A percentile compares a stretch with the other conserved stretches of the same genome.
Evolutionary conservation across 2,797 vertebrate species (phyloP).

Genomic region (Graptemys geographica): DNA sequence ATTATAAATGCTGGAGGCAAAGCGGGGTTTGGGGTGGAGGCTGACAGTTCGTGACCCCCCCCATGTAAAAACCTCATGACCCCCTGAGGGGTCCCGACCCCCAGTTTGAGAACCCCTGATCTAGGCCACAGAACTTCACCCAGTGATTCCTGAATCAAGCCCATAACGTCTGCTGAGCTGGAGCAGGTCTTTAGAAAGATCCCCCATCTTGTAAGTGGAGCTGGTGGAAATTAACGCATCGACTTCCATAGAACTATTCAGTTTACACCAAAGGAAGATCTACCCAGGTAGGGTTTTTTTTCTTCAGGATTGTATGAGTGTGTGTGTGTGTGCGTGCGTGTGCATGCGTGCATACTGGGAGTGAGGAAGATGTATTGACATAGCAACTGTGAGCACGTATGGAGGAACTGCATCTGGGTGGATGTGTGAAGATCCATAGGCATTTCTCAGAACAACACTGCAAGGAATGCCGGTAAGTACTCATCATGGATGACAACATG

Average conservation of each 20-base stretch:
- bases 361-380: neutral
- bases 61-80: too few species aligned
- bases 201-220: neutral
- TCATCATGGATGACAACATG: neutral
- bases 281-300: neutral
- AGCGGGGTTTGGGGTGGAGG: too few species aligned
- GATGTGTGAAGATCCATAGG: neutral
- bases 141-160: neutral
- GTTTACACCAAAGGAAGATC: neutral
- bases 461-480: neutral
- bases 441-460: neutral
- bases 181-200: neutral
- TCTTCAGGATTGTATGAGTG: neutral
- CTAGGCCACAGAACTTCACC: neutral
- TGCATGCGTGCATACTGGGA: neutral
- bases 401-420: too few species aligned
- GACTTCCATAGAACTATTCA: neutral
- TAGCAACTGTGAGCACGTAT: neutral
- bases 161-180: neutral
- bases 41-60: too few species aligned
- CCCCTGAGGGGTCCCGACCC: too few species aligned
- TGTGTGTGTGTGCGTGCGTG: neutral
- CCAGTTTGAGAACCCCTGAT: neutral
- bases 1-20: too few species aligned
- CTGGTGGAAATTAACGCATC: neutral